These are phyloP conservation scores for Hippocampus kuda DNA, from an alignment of 2,797 vertebrate genomes.

Conservation along the genomic window DNA sequence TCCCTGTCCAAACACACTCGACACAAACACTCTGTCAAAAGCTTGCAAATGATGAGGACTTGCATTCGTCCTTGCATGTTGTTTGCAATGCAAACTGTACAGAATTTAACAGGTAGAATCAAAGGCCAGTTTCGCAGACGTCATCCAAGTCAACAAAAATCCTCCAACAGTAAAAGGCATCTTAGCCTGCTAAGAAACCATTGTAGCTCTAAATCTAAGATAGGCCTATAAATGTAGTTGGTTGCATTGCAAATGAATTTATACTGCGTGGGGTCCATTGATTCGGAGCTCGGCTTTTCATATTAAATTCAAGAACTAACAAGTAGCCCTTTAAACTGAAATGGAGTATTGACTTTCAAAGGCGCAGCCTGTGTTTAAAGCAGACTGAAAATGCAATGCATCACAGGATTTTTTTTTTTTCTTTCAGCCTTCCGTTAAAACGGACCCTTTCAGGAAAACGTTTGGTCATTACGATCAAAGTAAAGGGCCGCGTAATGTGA, in stretches of 20 bases:
- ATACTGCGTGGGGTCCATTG: neutral
- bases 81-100: constrained; percentile 11
- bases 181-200: neutral
- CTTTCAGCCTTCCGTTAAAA: neutral
- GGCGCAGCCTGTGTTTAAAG: neutral
- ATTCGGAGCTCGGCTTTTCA: constrained; percentile 8
- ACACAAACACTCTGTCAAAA: constrained; percentile 16
- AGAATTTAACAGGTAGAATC: constrained; percentile 9
- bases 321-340: constrained; percentile 6
- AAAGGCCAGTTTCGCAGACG: constrained; percentile 13
- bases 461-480: neutral
- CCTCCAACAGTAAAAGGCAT: neutral
- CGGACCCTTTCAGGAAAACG: neutral
- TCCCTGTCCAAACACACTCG: constrained; percentile 59
- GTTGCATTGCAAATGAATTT: neutral
- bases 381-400: neutral
- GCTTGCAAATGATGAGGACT: constrained; percentile 24
- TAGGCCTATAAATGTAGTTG: neutral
- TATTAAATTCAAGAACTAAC: constrained; percentile 8
- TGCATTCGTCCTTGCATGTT: constrained; percentile 25
- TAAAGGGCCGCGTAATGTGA: neutral
- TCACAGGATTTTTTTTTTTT: neutral
- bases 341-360: constrained; percentile 2
- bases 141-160: neutral
- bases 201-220: neutral